These are phyloP conservation scores for Xiphophorus maculatus DNA, from an alignment of 2,113 vertebrate genomes.

Conservation along the genomic window DNA sequence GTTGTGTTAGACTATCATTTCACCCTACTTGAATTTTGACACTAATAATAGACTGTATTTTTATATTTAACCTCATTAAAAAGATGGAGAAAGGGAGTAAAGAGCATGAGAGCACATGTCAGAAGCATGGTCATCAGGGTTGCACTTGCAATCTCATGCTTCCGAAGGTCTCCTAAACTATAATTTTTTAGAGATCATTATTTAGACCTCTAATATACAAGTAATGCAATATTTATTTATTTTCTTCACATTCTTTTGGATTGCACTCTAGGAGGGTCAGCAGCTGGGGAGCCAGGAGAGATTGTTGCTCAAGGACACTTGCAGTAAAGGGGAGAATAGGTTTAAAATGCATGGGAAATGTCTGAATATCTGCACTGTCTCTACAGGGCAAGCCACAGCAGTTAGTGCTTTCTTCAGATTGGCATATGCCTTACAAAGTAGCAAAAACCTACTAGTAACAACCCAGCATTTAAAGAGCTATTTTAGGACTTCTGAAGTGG, in stretches of 20 bases:
- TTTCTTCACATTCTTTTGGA: conserved; percentile 13
- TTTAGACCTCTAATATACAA: conserved; percentile 3
- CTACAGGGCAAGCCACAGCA: conserved; percentile 14
- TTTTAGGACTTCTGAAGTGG: neutral
- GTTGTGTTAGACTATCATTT: conserved; percentile 13
- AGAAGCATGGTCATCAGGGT: conserved; percentile 11
- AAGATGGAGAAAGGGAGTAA: conserved; percentile 9
- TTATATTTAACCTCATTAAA: conserved; percentile 14
- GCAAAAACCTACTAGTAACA: neutral
- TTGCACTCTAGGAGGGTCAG: conserved; percentile 11
- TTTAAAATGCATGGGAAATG: conserved; percentile 1
- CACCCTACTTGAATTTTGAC: conserved; percentile 9
- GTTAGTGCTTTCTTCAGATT: conserved; percentile 9
- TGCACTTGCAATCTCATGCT: conserved; percentile 18
- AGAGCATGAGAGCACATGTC: conserved; percentile 1
- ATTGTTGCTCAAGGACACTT: conserved; percentile 66
- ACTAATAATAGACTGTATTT: conserved; percentile 13
- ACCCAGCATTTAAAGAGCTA: neutral
- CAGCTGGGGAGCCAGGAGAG: conserved; percentile 36
- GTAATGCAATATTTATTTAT: conserved; percentile 33
- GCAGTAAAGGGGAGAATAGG: conserved; percentile 5
- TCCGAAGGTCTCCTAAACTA: conserved; percentile 13
- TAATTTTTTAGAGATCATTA: conserved; percentile 19
- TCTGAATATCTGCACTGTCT: neutral
- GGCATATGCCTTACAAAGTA: conserved; percentile 28